Base-by-base conservation (phyloP, 2,797 vertebrate species). In the Enteromius thamalakanensis region DNA sequence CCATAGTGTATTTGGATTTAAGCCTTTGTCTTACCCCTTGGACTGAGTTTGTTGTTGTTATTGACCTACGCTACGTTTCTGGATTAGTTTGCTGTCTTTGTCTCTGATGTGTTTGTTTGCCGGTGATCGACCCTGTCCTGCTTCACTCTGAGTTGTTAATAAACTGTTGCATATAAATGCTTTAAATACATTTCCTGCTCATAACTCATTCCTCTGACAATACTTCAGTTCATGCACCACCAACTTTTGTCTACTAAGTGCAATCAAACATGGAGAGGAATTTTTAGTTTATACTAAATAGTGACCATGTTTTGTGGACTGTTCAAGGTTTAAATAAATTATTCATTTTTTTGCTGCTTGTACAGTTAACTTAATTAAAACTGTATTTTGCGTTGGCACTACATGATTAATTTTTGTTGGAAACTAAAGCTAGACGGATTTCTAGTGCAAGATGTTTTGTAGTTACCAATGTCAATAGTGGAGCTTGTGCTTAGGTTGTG, bases 181-280 rank as follows among this genome's bases (percentile, higher is more conserved):
- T 45, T 76, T 37, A 60, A 58, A 55, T 23, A 76, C 55, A 19
- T 77, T 62, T 62, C 26, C 55, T 47, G 58, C 40, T 65, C 58
- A 62, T 65, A 49, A 32, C 76, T 65, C 58, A 78, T 77, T 64
- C 42, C 6, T 49, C 40, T 77, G 76, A 65, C 76, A 78, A 65
- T 47, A 42, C 23, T 32, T 47, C 58, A 64, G 11, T 65, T 45
- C 60, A 78, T 21, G 60, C 17, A 29, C 5, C 40, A 62, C 37
- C 15, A 62, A 19, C 9, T 45, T 47, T 77, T 32, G 17, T 77
- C n/a, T 21, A 7, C 76, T 45, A 32, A 65, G 12, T 45, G 1
- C 62, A 29, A 74, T 53, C 10, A 53, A 62, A 45, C 55, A 77
- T 4, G 26, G 9, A 77, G 29, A 26, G 21, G 8, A 60, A 45